phyloP scores from a whole-genome alignment of 2,888 invertebrate species.

The Entomobrya multifasciata region DNA sequence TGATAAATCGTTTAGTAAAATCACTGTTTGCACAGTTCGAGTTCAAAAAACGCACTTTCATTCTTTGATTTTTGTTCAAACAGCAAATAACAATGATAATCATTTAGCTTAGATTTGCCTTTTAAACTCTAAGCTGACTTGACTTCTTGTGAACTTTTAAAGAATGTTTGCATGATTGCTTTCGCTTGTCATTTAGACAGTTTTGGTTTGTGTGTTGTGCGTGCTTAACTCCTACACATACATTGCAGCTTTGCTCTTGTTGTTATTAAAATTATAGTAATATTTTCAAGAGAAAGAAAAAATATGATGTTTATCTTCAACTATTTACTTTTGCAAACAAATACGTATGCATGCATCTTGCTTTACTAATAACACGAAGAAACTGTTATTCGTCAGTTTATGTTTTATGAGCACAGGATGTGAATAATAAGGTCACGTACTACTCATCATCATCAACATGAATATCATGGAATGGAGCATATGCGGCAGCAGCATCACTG shows the following conservation, averaged over 20 bases:
- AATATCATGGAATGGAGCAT: neutral
- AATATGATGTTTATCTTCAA: conserved; percentile 19
- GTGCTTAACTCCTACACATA: conserved; percentile 1
- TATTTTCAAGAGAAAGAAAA: conserved; percentile 15
- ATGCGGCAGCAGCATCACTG: neutral
- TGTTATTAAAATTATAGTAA: conserved; percentile 10
- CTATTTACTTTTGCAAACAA: neutral
- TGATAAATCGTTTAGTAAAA: too few relatives aligned
- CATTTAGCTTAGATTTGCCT: too few relatives aligned
- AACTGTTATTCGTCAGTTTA: conserved; percentile 12
- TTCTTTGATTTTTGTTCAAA: too few relatives aligned
- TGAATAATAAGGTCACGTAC: conserved; percentile 44
- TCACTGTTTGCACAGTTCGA: too few relatives aligned
- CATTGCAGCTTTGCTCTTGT: neutral
- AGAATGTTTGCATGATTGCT: too few relatives aligned
- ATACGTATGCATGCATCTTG: neutral
- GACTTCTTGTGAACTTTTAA: too few relatives aligned
- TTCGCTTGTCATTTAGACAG: too few relatives aligned
- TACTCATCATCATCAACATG: conserved; percentile 13
- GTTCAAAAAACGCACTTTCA: too few relatives aligned
- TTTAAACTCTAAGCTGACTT: too few relatives aligned
- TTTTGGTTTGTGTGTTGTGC: neutral
- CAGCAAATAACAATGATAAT: too few relatives aligned
- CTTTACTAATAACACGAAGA: neutral
- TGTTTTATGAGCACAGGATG: conserved; percentile 25